Evolutionary conservation across 1,140 invertebrate genomes (phyloP), one percentile per base, ranked within the genome.

Genomic region (Heliothis virescens): DNA sequence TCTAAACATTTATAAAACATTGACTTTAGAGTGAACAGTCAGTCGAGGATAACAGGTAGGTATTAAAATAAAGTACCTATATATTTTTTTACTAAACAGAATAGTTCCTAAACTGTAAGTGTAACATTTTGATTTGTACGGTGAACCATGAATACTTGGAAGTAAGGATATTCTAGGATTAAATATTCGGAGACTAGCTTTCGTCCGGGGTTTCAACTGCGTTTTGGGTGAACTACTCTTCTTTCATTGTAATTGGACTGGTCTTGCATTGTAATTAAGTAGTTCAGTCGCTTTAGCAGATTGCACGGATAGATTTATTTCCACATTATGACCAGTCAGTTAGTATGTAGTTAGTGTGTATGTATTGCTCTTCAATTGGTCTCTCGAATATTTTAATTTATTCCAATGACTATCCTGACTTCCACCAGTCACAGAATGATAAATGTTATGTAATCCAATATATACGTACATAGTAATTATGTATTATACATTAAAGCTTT

Each of bases 1-100:
- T 50, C 69, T 72, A 72, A 57, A 74, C 72, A 74, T 50, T 74
- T 74, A 74, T 60, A 74, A 74, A 74, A 74, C 55, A 74, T 74
- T 74, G 72, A 74, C 72, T 74, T 74, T 59, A 72, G 71, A 50
- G 47, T 48, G 41, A 74, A 59, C 71, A 74, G 34, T 74, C 72
- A 74, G 72, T 74, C 72, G 41, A 74, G 72, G 34, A 72, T 72
- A 60, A 60, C 26, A 74, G 55, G 53, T 57, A 73, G 71, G 72
- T 74, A 74, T 74, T 74, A 60, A 60, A 74, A 74, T 74, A 74
- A 65, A 74, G 34, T 41, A n/a, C n/a, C n/a, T n/a, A 74, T 47
- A 74, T 74, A 59, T 74, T 62, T 74, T 47, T 26, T 50, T 74
- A 74, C 62, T 21, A 48, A 74, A 60, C 72, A 48, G 34, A 73